Percentiles rank a stretch among this genome's conserved stretches.
These are phyloP conservation scores for Zaprionus tsacasi DNA, from an alignment of 1,140 invertebrate species.

Conservation along the genomic window DNA sequence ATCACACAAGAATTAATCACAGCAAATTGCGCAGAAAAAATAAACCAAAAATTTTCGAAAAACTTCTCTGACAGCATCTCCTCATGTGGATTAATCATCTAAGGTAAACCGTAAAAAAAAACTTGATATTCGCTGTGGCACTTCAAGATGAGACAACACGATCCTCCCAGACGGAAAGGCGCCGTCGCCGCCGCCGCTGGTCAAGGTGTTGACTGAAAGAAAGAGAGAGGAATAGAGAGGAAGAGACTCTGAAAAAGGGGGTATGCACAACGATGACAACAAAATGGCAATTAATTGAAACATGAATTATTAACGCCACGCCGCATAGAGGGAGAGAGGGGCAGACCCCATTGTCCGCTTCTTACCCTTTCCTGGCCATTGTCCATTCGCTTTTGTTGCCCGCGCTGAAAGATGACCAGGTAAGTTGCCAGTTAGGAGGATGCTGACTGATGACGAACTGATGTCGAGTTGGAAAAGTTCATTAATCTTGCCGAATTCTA, in stretches of 20 bases:
- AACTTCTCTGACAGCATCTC: slow-evolving; percentile 54
- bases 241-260: slow-evolving; percentile 31
- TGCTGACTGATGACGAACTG: slow-evolving; percentile 49
- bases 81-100: slow-evolving; percentile 68
- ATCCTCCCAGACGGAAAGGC: slow-evolving; percentile 26
- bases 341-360: slow-evolving; percentile 69
- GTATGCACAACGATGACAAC: slow-evolving; percentile 54
- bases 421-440: slow-evolving; percentile 56
- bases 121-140: slow-evolving; percentile 80
- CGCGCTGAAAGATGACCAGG: slow-evolving; percentile 65
- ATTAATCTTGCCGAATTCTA: slow-evolving; percentile 74
- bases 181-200: slow-evolving; percentile 30
- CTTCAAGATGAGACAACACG: slow-evolving; percentile 50
- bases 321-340: slow-evolving; percentile 14
- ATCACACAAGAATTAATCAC: slow-evolving; percentile 75
- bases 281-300: slow-evolving; percentile 84
- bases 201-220: slow-evolving; percentile 74
- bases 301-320: slow-evolving; percentile 79
- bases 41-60: slow-evolving; percentile 57
- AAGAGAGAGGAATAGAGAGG: no score
- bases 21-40: slow-evolving; percentile 79
- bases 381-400: slow-evolving; percentile 37
- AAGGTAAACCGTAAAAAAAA: slow-evolving; percentile 47
- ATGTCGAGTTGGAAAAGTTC: slow-evolving; percentile 67
- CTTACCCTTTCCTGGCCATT: slow-evolving; percentile 58